These are phyloP conservation scores for Sminthopsis crassicaudata DNA, from an alignment of 2,113 vertebrate species.

Conservation along the genomic window DNA sequence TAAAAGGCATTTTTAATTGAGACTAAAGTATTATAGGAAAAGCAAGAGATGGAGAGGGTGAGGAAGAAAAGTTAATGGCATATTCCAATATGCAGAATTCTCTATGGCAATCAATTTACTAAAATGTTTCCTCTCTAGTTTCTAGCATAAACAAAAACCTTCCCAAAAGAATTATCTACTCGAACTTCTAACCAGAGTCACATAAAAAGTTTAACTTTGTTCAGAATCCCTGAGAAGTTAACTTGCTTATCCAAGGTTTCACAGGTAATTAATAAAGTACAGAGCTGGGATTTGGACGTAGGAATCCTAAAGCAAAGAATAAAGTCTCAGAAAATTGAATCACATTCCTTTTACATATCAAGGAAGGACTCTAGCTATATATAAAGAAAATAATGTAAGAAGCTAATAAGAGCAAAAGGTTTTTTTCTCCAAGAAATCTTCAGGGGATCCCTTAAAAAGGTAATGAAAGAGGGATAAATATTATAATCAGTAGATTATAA, in stretches of 20 bases:
- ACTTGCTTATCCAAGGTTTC: too few species aligned
- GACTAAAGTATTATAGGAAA: too few species aligned
- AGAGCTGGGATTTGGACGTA: neutral
- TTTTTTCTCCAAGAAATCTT: neutral
- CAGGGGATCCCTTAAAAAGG: neutral
- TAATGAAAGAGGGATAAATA: neutral
- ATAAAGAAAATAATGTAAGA: neutral
- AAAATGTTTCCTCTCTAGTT: conserved; percentile 19
- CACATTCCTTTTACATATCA: neutral
- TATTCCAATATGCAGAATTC: neutral
- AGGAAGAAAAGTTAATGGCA: neutral
- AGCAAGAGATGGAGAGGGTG: too few species aligned
- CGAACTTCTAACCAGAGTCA: neutral
- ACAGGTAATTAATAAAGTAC: too few species aligned
- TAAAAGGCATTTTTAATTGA: too few species aligned
- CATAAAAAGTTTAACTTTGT: neutral
- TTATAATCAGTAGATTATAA: neutral
- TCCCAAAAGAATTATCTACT: conserved; percentile 6
- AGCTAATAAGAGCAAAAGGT: neutral
- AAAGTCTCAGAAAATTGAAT: neutral
- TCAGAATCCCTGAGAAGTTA: neutral
- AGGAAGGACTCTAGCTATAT: neutral
- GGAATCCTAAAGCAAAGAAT: neutral
- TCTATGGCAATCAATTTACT: neutral
- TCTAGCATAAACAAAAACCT: neutral